Base-by-base conservation (phyloP, 2,888 invertebrate species). In the Kuschelorhynchus macadamiae region DNA sequence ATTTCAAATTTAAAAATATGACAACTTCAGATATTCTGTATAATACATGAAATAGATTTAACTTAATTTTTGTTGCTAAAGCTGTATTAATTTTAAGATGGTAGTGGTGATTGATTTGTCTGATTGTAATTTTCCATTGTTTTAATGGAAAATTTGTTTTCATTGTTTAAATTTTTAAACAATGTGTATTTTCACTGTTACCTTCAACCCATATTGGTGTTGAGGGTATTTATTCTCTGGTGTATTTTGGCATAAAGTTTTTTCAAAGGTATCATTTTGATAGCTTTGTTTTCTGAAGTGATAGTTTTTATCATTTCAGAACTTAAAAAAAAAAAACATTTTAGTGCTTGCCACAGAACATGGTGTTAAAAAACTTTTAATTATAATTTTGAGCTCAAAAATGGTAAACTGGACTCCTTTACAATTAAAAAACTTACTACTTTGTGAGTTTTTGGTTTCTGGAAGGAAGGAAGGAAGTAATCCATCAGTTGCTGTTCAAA, bases 151-250 rank as follows among this genome's bases (percentile, higher is more conserved):
- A n/a, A 11, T 36, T 36, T n/a, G 3, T 47, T 7, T 47, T 47
- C 47, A 59, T 59, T 59, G 59, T 60, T 60, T 41, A 60, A 46
- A 50, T 9, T 60, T 49, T 60, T 60, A 12, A 50, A 50, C 60
- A 60, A 50, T 60, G 60, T 1, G 2, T 49, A 42, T 41, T 60
- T 21, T 21, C 12, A 20, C 39, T 36, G 11, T 60, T 49, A 18
- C 30, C 25, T 60, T 60, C 39, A 60, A 41, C 25, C 36, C 49
- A 7, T 18, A 50, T 60, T 60, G 50, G 50, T 50, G 49, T 50
- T 60, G 60, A 50, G n/a, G 33, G 33, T 2, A 12, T 36, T 36
- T 1, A 32, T 47, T 47, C 16, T 39, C 30, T 49, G 47, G 47
- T 11, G 25, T 59, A 47, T 47, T 41, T 59, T 59, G 46, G 20